These are phyloP conservation scores for Sialis lutaria DNA, from an alignment of 2,888 invertebrate species.

Conservation along the genomic window DNA sequence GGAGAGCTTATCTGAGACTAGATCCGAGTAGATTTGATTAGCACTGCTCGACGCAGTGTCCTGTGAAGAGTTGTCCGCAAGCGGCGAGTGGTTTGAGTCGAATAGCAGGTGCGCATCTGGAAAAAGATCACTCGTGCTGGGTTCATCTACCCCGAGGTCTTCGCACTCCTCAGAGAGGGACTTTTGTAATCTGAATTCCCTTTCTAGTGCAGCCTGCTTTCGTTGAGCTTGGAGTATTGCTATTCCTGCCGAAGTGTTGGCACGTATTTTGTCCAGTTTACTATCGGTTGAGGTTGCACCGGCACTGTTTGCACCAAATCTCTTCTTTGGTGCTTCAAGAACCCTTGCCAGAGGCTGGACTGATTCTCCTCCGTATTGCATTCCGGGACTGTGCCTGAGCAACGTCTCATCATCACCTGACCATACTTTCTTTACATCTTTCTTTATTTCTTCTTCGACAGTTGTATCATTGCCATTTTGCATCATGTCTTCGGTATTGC, in stretches of 20 bases:
- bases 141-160: slow-evolving; percentile 61
- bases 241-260: background rate
- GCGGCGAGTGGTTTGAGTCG: slow-evolving; percentile 52
- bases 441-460: background rate
- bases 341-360: background rate
- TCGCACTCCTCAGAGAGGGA: slow-evolving; percentile 64
- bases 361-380: background rate
- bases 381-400: slow-evolving; percentile 2
- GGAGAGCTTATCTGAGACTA: background rate
- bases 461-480: background rate
- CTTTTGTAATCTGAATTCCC: slow-evolving; percentile 41
- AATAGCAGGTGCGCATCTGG: slow-evolving; percentile 60
- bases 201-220: slow-evolving; percentile 33
- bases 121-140: slow-evolving; percentile 61
- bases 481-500: background rate
- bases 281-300: background rate
- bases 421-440: background rate
- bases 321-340: background rate
- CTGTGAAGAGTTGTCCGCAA: slow-evolving; percentile 37
- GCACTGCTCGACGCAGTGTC: slow-evolving; percentile 17
- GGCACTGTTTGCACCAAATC: background rate
- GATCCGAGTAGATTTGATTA: background rate
- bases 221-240: slow-evolving; percentile 17
- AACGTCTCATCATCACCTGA: background rate
- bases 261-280: background rate